phyloP scores from a whole-genome alignment of 2,797 vertebrate species.

The Microhierax caerulescens region DNA sequence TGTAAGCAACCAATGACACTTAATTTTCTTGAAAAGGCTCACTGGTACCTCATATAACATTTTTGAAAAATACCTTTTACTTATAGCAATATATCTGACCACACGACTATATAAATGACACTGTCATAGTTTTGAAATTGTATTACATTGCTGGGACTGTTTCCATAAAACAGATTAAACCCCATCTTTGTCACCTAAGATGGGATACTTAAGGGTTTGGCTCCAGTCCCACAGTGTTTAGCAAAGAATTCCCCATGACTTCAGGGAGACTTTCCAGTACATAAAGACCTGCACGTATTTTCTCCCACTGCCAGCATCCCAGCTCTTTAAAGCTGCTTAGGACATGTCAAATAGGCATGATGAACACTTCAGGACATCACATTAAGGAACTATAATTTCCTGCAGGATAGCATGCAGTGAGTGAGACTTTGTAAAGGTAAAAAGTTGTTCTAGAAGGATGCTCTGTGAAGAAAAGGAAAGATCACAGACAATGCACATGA shows the following conservation, averaged over 20 bases:
- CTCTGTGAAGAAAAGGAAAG: background rate
- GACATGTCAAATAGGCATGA: background rate
- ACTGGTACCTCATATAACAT: background rate
- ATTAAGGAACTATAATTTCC: background rate
- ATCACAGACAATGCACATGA: rapidly evolving
- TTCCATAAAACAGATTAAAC: background rate
- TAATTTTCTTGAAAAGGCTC: background rate
- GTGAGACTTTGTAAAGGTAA: background rate
- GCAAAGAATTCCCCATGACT: background rate
- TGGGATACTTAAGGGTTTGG: background rate
- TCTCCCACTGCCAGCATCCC: background rate
- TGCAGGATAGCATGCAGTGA: background rate
- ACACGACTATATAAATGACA: background rate
- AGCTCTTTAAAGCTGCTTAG: background rate
- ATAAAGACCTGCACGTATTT: background rate
- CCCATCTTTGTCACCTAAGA: background rate
- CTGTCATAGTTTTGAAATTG: background rate
- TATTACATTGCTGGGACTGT: background rate
- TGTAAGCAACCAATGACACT: background rate
- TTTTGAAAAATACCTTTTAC: background rate
- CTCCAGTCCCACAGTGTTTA: background rate
- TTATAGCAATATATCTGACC: background rate
- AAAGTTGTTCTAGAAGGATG: background rate
- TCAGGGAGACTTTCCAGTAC: background rate
- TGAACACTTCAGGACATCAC: background rate